phyloP scores from a whole-genome alignment of 2,888 invertebrate species.

The Chouioia cunea region DNA sequence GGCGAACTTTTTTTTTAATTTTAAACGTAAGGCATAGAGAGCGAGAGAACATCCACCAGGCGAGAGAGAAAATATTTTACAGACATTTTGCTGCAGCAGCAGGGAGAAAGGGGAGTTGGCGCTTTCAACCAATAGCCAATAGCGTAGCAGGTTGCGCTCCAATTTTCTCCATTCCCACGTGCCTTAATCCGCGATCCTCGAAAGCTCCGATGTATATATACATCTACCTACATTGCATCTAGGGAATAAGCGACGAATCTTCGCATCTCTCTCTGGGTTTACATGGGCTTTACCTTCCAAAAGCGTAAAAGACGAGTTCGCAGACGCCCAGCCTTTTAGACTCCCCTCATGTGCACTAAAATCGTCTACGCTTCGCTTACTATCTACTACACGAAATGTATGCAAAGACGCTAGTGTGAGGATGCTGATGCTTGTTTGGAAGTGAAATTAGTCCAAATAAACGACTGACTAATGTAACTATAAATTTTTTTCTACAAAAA shows the following conservation, averaged over 20 bases:
- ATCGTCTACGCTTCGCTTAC: slow-evolving; percentile 27
- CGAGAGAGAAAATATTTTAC: slow-evolving; percentile 44
- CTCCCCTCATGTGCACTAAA: slow-evolving; percentile 22
- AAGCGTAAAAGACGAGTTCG: slow-evolving; percentile 26
- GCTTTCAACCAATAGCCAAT: slow-evolving; percentile 48
- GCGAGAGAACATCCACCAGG: slow-evolving; percentile 19
- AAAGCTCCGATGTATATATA: slow-evolving; percentile 28
- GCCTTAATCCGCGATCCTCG: slow-evolving; percentile 46
- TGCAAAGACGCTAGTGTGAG: neutral
- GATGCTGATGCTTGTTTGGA: too few species aligned
- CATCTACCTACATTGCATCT: slow-evolving; percentile 31
- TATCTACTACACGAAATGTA: slow-evolving; percentile 13
- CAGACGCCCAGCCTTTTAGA: slow-evolving; percentile 29
- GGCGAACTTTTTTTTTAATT: slow-evolving; percentile 22
- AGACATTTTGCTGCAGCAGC: slow-evolving; percentile 35
- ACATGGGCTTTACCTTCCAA: slow-evolving; percentile 48
- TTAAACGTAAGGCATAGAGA: slow-evolving; percentile 2
- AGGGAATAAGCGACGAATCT: slow-evolving; percentile 41
- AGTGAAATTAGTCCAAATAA: too few species aligned
- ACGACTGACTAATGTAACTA: too few species aligned
- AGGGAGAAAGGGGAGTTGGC: slow-evolving; percentile 28
- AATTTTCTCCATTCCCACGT: slow-evolving; percentile 45
- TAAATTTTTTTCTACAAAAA: too few species aligned
- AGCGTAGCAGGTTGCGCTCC: slow-evolving; percentile 46
- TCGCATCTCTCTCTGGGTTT: slow-evolving; percentile 44